A percentile compares a stretch with the other conserved stretches of the same genome.
Evolutionary conservation across 2,888 invertebrate genomes (phyloP).

Genomic region (Operophtera brumata): DNA sequence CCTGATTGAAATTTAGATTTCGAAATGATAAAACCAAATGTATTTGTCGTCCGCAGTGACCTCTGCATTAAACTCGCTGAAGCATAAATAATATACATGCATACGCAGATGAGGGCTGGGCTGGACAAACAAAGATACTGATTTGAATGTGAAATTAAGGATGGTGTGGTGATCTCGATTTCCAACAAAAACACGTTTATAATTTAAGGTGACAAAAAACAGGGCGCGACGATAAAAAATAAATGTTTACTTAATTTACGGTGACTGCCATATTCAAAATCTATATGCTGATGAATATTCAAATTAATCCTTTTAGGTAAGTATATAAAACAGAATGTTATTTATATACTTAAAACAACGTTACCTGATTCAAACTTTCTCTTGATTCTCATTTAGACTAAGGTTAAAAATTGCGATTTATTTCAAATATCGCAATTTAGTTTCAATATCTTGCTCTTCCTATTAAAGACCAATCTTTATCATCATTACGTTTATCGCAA

Average conservation of each 20-base stretch:
- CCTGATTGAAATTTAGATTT: conserved; percentile 73
- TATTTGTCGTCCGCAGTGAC: conserved; percentile 67
- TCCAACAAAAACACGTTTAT: conserved; percentile 60
- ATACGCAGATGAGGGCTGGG: conserved; percentile 67
- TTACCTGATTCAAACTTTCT: conserved; percentile 8
- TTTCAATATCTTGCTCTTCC: not conserved
- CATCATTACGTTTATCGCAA: conserved; percentile 1
- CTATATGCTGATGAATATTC: conserved; percentile 5
- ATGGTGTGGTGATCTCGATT: conserved; percentile 63
- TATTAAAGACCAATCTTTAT: not conserved
- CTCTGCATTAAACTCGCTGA: conserved; percentile 59
- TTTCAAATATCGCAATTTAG: not conserved
- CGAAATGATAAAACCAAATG: conserved; percentile 71
- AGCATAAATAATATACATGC: conserved; percentile 61
- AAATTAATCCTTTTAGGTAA: conserved; percentile 2
- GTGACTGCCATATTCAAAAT: conserved; percentile 4
- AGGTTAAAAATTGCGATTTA: not conserved
- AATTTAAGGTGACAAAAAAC: conserved; percentile 39
- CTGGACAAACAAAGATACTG: conserved; percentile 67
- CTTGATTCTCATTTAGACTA: not conserved
- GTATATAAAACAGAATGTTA: too few relatives aligned
- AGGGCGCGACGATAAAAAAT: conserved; percentile 11
- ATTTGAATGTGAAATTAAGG: conserved; percentile 72
- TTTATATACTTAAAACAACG: too few relatives aligned
- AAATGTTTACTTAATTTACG: not conserved